Percentiles rank a stretch among this genome's conserved stretches.
Evolutionary conservation across 2,888 invertebrate species (phyloP).

Genomic region (Portevinia maculata): DNA sequence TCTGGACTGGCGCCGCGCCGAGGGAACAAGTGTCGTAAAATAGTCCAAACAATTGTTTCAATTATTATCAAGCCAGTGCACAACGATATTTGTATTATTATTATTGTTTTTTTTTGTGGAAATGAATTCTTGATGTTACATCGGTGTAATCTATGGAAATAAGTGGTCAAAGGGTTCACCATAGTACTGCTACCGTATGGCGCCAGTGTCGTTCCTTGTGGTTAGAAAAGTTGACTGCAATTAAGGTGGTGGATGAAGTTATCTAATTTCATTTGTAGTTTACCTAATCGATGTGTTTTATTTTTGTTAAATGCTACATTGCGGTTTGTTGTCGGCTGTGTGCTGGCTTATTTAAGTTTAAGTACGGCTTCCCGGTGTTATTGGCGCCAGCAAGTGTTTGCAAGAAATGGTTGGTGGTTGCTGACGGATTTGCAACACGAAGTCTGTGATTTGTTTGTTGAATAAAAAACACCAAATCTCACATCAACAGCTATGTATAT

Average conservation of each 20-base stretch:
- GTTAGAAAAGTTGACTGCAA: conserved; percentile 54
- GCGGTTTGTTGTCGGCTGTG: conserved; percentile 34
- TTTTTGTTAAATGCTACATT: conserved; percentile 32
- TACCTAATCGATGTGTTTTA: background rate
- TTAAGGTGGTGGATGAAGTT: conserved; percentile 56
- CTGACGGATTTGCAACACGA: background rate
- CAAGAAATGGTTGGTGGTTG: background rate
- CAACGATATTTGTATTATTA: conserved; percentile 9
- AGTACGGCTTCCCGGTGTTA: conserved; percentile 15
- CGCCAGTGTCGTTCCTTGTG: conserved; percentile 65
- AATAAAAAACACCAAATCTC: too few species aligned
- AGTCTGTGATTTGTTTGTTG: background rate
- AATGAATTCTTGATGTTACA: conserved; percentile 29
- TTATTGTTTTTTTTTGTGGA: conserved; percentile 34
- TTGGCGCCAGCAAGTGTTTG: conserved; percentile 13
- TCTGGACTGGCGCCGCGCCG: conserved; percentile 57
- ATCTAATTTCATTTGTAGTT: conserved; percentile 50
- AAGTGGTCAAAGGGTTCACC: conserved; percentile 43
- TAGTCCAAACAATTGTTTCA: conserved; percentile 70
- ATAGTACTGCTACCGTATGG: conserved; percentile 33
- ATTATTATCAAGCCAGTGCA: conserved; percentile 55
- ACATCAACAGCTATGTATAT: too few species aligned
- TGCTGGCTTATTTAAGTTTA: background rate
- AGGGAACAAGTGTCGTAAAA: conserved; percentile 54
- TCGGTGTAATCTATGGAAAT: conserved; percentile 20